Base-by-base conservation (phyloP, 2,888 invertebrate genomes). In the Lysandra bellargus region DNA sequence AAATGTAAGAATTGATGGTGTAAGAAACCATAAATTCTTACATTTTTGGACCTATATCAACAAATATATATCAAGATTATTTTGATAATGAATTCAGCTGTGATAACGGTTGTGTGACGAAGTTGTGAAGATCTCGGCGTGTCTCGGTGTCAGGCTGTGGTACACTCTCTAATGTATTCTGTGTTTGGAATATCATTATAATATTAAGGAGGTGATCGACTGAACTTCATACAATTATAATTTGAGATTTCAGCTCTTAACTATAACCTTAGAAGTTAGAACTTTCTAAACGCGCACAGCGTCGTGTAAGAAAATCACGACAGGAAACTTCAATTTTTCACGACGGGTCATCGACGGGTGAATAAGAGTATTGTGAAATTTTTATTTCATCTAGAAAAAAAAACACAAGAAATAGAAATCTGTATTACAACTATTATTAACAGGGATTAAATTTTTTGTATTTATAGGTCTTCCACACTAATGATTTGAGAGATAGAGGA, bases 161-260 rank as follows among this genome's bases (percentile, higher is more conserved):
- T 83, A 85, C 87, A 88, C 86, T 80, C 84, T 85, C 86, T 92
- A 92, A 93, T 92, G 86, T 93, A 94, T 93, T 92, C 93, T 87
- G 86, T 92, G 92, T 92, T 93, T 90, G 90, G 92, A 93, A 93
- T 93, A 92, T 90, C 87, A 93, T 93, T 93, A 93, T 92, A 93
- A 93, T 93, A 93, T 91, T 92, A 91, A 93, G 91, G 88, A 89
- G 90, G 82, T 85, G 37, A 57, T 78, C 73, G 60, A 85, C 85
- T 84, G 85, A 87, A 84, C 85, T 86, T 87, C 85, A 85, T 85
- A 84, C 86, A 89, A 91, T 92, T 92, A 92, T 90, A 92, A 91
- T 91, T 92, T 89, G 89, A 91, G 88, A 92, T 92, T 87, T 82
- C 81, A 84, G 23, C 23, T 82, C 84, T 80, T 23, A 61, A 60